Evolutionary conservation across 2,888 invertebrate genomes (phyloP).

Genomic region (Lithophane socia): DNA sequence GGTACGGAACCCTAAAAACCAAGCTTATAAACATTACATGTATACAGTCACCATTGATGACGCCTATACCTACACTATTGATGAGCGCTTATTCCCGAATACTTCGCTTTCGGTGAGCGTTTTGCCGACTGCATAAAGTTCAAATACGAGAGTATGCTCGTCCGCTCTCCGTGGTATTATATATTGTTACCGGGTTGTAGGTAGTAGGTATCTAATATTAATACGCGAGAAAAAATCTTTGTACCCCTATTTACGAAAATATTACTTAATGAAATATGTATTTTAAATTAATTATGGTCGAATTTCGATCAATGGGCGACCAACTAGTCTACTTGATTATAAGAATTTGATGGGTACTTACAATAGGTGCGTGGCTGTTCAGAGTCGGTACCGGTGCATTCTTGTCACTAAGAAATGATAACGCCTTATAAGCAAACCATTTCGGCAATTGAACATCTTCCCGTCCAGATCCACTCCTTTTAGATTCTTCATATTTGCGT

Average conservation of each 20-base stretch:
- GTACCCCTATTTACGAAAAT: slow-evolving; percentile 53
- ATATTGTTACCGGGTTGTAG: slow-evolving; percentile 56
- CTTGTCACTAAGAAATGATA: slow-evolving; percentile 56
- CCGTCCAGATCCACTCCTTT: slow-evolving; percentile 55
- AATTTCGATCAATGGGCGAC: too few species aligned
- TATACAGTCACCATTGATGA: slow-evolving; percentile 55
- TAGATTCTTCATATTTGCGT: slow-evolving; percentile 63
- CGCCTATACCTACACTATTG: slow-evolving; percentile 54
- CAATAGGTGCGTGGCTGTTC: slow-evolving; percentile 51
- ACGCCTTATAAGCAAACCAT: slow-evolving; percentile 62
- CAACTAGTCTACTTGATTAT: too few species aligned
- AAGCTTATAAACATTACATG: slow-evolving; percentile 46
- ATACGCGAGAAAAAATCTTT: slow-evolving; percentile 49
- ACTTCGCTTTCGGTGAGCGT: too few species aligned
- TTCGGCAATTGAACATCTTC: slow-evolving; percentile 58
- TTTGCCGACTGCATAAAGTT: too few species aligned
- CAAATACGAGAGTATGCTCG: too few species aligned
- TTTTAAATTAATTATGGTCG: too few species aligned
- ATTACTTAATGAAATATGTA: slow-evolving; percentile 54
- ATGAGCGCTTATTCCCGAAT: slow-evolving; percentile 55
- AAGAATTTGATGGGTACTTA: too few species aligned
- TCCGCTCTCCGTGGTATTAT: slow-evolving; percentile 43
- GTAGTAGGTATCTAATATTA: slow-evolving; percentile 55
- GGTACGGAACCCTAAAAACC: slow-evolving; percentile 22
- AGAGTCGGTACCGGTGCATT: slow-evolving; percentile 48